phyloP scores from a whole-genome alignment of 2,797 vertebrate genomes.

The Poecilia wingei region DNA sequence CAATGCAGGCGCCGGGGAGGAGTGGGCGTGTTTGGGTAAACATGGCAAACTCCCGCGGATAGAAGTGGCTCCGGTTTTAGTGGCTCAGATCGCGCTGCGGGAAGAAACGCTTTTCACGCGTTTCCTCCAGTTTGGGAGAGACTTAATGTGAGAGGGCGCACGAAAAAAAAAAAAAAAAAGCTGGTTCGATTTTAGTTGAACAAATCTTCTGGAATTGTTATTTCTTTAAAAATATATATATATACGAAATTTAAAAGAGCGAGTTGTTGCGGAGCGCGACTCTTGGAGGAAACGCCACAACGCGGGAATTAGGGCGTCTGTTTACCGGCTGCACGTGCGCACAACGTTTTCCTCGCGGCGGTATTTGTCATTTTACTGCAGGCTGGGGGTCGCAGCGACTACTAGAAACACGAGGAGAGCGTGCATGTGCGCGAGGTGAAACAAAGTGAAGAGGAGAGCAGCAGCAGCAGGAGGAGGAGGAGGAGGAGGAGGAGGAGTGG shows the following conservation, averaged over 20 bases:
- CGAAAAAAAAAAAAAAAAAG: neutral
- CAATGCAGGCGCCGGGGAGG: conserved; percentile 65
- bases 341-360: conserved; percentile 67
- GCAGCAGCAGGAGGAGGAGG: conserved; percentile 68
- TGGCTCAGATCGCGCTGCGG: conserved; percentile 12
- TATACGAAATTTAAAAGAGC: neutral
- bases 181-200: neutral
- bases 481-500: conserved; percentile 73
- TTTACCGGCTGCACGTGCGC: conserved; percentile 85
- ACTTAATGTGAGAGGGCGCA: conserved; percentile 14
- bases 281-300: conserved; percentile 23
- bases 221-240: neutral
- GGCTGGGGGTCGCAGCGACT: conserved; percentile 68
- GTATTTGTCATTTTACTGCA: conserved; percentile 78
- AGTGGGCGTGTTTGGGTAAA: conserved; percentile 75
- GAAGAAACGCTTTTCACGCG: conserved; percentile 13
- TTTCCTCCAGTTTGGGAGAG: conserved; percentile 1
- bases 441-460: conserved; percentile 62
- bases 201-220: neutral
- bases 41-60: conserved; percentile 69
- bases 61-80: conserved; percentile 41
- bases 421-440: conserved; percentile 67
- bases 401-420: conserved; percentile 65
- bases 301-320: conserved; percentile 75
- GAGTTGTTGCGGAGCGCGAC: conserved; percentile 41